Evolutionary conservation across 2,113 vertebrate species (phyloP).

Genomic region (Addax nasomaculatus): DNA sequence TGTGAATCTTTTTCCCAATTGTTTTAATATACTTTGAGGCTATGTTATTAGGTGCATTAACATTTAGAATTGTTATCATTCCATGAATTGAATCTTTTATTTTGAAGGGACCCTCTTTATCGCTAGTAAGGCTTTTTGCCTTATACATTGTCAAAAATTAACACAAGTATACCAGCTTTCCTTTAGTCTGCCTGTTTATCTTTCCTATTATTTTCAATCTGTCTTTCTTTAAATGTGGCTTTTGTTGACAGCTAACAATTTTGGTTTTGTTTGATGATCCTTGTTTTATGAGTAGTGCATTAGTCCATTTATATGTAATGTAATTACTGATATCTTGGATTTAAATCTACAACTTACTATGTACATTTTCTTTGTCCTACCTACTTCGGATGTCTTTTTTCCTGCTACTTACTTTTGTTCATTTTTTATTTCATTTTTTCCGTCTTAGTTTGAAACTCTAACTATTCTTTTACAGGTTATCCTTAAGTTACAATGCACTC

Average conservation of each 20-base stretch:
- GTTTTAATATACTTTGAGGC: neutral
- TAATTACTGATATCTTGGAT: neutral
- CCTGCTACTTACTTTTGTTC: neutral
- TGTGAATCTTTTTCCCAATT: neutral
- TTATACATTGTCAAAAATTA: neutral
- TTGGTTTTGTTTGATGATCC: neutral
- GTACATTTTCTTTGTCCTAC: neutral
- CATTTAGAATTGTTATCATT: neutral
- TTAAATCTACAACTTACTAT: slow-evolving; percentile 18
- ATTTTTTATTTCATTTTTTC: neutral
- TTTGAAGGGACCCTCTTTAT: neutral
- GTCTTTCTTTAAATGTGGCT: neutral
- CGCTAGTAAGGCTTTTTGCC: neutral
- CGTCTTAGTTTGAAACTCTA: neutral
- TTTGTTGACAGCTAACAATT: neutral
- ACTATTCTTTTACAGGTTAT: neutral
- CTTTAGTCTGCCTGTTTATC: neutral
- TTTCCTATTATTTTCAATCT: neutral
- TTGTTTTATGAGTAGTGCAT: neutral
- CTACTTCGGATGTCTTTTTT: neutral
- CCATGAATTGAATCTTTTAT: neutral
- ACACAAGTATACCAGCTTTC: neutral
- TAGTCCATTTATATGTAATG: neutral
- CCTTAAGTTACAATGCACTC: neutral
- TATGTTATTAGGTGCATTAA: neutral